Evolutionary conservation across 1,140 invertebrate genomes (phyloP), one percentile per base, ranked within the genome.

Genomic region (Colletes latitarsis): DNA sequence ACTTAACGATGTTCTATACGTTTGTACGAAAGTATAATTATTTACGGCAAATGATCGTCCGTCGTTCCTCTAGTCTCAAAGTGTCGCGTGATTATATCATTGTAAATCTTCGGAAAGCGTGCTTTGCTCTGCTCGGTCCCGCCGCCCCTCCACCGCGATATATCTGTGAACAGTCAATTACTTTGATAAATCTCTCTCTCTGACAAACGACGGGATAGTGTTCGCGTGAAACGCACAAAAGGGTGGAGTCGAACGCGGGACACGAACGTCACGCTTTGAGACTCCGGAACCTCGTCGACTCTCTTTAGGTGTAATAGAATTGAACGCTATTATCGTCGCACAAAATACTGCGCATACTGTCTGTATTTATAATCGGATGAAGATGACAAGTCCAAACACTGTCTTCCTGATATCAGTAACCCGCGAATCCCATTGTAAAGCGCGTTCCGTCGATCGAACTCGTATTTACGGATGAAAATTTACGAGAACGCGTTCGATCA

Each of bases 1-100:
- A 90, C 88, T 90, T 91, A 87, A 86, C 83, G 76, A 90, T 82
- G 87, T 85, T 89, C 89, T 85, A 91, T 88, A 89, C 89, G 73
- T 90, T 90, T 90, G 83, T 90, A 91, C 86, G 85, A 89, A 91
- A 88, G 64, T 84, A 81, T 86, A 77, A 82, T 74, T 83, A 66
- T 79, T 63, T 82, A 85, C 74, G 49, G 58, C 73, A 55, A 66
- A 84, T 30, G 46, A 77, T 81, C 19, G 70, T 57, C 43, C 62
- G 41, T 46, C 39, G 78, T 88, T 88, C 30, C 82, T 82, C 49
- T 57, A 88, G 85, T 84, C 84, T 83, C 81, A 80, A 88, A 88
- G 87, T 88, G 82, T 85, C 75, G 62, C 81, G 77, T 41, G 43
- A 57, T 39, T 15, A 14, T 17, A 49, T 75, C 49, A 10, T 64